Evolutionary conservation across 2,888 invertebrate genomes (phyloP).

Genomic region (Torymus auratus): DNA sequence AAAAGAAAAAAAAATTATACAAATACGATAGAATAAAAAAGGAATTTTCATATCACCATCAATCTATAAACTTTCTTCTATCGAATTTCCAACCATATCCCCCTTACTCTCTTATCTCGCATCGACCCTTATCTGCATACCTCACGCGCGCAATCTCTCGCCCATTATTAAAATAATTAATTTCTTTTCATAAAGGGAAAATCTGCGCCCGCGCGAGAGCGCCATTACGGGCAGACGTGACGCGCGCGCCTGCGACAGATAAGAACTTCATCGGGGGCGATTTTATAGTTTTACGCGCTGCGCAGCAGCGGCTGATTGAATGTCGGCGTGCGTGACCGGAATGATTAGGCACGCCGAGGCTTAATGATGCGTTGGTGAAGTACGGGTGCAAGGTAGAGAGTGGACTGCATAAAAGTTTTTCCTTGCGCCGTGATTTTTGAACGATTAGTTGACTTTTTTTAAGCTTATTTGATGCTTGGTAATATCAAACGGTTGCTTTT

Average conservation of each 20-base stretch:
- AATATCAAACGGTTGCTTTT: no score
- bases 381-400: not conserved
- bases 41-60: no score
- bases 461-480: no score
- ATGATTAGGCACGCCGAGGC: constrained; percentile 26
- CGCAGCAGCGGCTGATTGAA: constrained; percentile 37
- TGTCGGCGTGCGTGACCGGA: constrained; percentile 50
- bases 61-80: no score
- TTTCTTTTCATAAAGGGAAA: constrained; percentile 9
- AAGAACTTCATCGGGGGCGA: constrained; percentile 44
- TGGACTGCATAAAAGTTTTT: no score
- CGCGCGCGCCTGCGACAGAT: constrained; percentile 38
- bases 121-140: constrained; percentile 16
- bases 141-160: constrained; percentile 6
- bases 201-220: not conserved
- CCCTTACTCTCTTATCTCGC: constrained; percentile 23
- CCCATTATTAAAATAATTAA: constrained; percentile 45
- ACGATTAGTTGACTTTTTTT: no score
- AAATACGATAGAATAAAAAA: no score
- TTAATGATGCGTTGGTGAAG: constrained; percentile 19
- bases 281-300: constrained; percentile 47
- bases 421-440: no score
- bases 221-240: constrained; percentile 47
- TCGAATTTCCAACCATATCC: no score
- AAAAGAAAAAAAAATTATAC: no score